Evolutionary conservation across 2,797 vertebrate species (phyloP), one percentile per base, ranked within the genome.

Genomic region (Enteromius anoplus): DNA sequence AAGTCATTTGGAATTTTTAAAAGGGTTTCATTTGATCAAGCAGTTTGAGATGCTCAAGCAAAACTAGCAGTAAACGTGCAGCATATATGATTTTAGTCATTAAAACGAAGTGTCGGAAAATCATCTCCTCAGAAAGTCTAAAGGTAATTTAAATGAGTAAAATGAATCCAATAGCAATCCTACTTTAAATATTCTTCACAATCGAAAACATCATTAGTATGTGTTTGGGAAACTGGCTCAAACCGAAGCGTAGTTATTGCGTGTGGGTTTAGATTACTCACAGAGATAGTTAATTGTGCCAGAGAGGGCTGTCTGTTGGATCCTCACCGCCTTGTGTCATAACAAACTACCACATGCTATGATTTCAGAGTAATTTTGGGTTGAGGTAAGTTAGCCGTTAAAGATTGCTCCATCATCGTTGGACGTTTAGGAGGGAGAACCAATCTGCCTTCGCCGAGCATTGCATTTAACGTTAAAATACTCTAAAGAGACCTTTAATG

Each of bases 261-360:
- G 82, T 83, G 82, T 78, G 82, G 23, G 81, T 77, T 58, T 77
- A 47, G 75, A 78, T 83, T 77, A 77, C 51, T 69, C 73, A 69
- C 29, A 64, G 64, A 47, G 58, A 40, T 82, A 29, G 26, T 15
- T 75, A 75, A 75, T 53, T 37, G 64, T 77, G 26, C 51, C 75
- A 78, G 65, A 70, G 53, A 71, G 75, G 73, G 11, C 55, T 81
- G 79, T 81, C 69, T 49, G 79, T 72, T 71, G 79, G 29, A 73
- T 81, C 80, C 68, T 51, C 29, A 19, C 12, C 9, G 5, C 79
- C 66, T 60, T 71, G 51, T 80, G 79, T 60, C 79, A 80, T 71
- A 71, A 71, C 79, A 72, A 81, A 81, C 53, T 47, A 81, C 53
- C 69, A 62, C 68, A 81, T 72, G 79, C 53, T 49, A 81, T 62